Base-by-base conservation (phyloP, 2,888 invertebrate species). In the Notodonta dromedarius region DNA sequence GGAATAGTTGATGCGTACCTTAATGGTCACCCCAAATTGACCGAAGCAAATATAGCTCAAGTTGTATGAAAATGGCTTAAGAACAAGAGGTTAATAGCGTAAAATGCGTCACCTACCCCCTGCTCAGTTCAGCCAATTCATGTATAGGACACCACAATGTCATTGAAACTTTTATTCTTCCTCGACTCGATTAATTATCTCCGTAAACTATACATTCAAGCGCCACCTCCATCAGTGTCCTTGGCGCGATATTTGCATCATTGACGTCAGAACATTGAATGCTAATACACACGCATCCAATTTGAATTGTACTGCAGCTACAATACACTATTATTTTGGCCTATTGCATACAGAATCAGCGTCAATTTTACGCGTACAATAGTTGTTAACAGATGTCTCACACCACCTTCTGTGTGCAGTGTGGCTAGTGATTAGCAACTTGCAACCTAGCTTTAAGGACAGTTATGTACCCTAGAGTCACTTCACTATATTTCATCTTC, bases 251-350 rank as follows among this genome's bases (percentile, higher is more conserved):
- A 67, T 70, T 67, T 56, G 61, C 64, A 59, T 65, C 64, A 65
- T 76, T 79, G 80, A 83, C 83, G 80, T 88, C 86, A 86, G 63
- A 60, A 65, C 79, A 90, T 90, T 90, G 79, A 88, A 90, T 90
- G 91, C 84, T 78, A 90, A 90, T 88, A 64, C 63, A 50, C 68
- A 65, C 70, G 74, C 66, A 69, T 76, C 70, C 77, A 67, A 80
- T 68, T 66, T 54, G 76, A 79, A 75, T 79, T 77, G 64, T 77
- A 75, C 74, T 77, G 67, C 54, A 14, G 14, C 32, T 51, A 69
- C 60, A 76, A 66, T 76, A 58, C 65, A 63, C 63, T 57, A 66
- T 65, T 66, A 63, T 58, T 44, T 62, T 13, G 16, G n/a, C 12
- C 66, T 62, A 66, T 73, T 70, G 71, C 75, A 54, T 57, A 67